These are phyloP conservation scores for Tachina grossa DNA, from an alignment of 2,888 invertebrate genomes.

Conservation along the genomic window DNA sequence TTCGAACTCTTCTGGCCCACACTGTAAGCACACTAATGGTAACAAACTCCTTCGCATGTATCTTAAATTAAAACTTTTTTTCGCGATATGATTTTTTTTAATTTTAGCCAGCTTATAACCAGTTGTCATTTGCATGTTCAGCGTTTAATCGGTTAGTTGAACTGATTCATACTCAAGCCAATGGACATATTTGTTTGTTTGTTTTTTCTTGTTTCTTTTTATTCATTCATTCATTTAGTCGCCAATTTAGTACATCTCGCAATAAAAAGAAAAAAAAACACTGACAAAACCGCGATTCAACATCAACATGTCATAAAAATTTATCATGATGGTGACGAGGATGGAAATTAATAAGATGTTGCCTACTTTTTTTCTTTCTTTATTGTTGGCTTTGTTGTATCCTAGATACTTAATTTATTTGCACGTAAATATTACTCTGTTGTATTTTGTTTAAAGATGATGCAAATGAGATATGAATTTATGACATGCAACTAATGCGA, in stretches of 20 bases:
- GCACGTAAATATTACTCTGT: neutral
- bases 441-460: conserved; percentile 6
- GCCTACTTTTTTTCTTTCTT: neutral
- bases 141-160: conserved; percentile 23
- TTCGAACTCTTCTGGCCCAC: neutral
- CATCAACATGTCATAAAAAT: conserved; percentile 61
- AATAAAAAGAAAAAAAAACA: conserved; percentile 15
- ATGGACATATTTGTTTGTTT: neutral
- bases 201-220: neutral
- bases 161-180: conserved; percentile 41
- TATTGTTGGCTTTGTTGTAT: neutral
- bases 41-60: neutral
- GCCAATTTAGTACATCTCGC: conserved; percentile 15
- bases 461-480: conserved; percentile 29
- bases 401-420: conserved; percentile 3
- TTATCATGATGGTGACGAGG: conserved; percentile 45
- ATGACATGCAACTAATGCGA: conserved; percentile 42
- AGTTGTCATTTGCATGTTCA: conserved; percentile 19
- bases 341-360: conserved; percentile 16
- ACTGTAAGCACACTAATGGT: neutral
- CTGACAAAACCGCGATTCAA: conserved; percentile 32
- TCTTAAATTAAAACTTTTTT: neutral
- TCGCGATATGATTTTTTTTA: neutral
- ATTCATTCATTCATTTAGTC: conserved; percentile 39
- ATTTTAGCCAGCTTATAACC: neutral